These are phyloP conservation scores for Achlya flavicornis DNA, from an alignment of 2,888 invertebrate genomes.

Conservation along the genomic window DNA sequence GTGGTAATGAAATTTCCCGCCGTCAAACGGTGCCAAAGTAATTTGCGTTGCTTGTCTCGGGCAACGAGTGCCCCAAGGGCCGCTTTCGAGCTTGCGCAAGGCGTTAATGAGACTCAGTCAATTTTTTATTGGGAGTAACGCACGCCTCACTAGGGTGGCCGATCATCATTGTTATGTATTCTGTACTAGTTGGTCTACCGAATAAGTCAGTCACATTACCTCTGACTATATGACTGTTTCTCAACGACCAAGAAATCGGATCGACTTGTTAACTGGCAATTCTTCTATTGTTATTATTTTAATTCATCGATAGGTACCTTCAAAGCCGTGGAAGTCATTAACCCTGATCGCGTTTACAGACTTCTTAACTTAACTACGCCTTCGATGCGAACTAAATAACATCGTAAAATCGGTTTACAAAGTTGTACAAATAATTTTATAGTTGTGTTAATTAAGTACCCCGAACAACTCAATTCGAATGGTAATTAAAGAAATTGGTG, in stretches of 20 bases:
- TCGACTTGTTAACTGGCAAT: neutral
- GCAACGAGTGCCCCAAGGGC: conserved; percentile 79
- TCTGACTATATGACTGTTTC: neutral
- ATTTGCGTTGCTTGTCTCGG: conserved; percentile 83
- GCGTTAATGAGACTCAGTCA: conserved; percentile 76
- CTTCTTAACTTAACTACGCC: conserved; percentile 50
- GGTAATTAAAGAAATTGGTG: conserved; percentile 76
- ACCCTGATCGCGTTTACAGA: conserved; percentile 59
- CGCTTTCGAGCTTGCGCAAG: conserved; percentile 82
- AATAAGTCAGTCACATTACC: neutral
- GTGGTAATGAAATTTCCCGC: conserved; percentile 84
- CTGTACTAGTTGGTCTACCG: neutral
- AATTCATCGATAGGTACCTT: conserved; percentile 45
- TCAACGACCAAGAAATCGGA: too few species aligned
- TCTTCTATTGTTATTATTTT: conserved; percentile 28
- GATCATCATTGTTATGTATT: neutral
- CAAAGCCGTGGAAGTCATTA: conserved; percentile 57
- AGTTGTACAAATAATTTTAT: conserved; percentile 66
- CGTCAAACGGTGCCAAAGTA: conserved; percentile 84
- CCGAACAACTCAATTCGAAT: conserved; percentile 63
- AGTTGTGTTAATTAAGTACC: conserved; percentile 66
- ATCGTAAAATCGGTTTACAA: conserved; percentile 62
- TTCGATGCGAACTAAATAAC: conserved; percentile 49
- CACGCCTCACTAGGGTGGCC: conserved; percentile 44
- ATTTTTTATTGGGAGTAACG: conserved; percentile 71